Evolutionary conservation across 2,797 vertebrate genomes (phyloP), one percentile per base, ranked within the genome.

Genomic region (Odontamblyopus rebecca): DNA sequence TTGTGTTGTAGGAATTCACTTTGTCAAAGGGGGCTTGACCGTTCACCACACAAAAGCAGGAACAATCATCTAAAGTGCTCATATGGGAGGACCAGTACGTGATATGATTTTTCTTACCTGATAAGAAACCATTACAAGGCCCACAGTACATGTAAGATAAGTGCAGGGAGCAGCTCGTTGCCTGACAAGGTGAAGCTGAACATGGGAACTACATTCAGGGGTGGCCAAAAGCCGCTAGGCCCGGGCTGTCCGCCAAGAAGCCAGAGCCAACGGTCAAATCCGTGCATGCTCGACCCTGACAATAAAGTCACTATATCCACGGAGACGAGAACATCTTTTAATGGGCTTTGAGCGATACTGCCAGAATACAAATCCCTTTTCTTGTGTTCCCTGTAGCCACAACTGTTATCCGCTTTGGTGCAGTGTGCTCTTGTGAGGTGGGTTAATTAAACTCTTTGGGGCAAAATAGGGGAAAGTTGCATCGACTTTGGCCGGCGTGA

Each of bases 371-470:
- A 88, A 86, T 89, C 80, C 78, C 76, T 85, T 90, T 73, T 79
- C 76, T 76, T 7, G 26, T 78, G 75, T 70, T 74, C 80, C 74
- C 76, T 59, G 82, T 23, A 78, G 87, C 83, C 82, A 77, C 73
- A 81, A 81, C 84, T 90, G 88, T 87, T 85, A 90, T 91, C 88
- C 63, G 51, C 81, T 81, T 87, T 85, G 72, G 79, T 85, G 81
- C 80, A 89, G 79, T 80, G 53, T 11, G 56, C 61, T 80, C 57
- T 54, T 71, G 82, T 89, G 86, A 92, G 86, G 82, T 80, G 90
- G 86, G 90, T 89, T 91, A 88, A 92, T 86, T 86, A 84, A 88
- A 88, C 81, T 74, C 71, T 84, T 76, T 70, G 78, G 78, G 81
- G 88, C 77, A 86, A 90, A 82, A 83, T 2, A 82, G 69, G 35